Base-by-base conservation (phyloP, 2,797 vertebrate species). In the Sarcophilus harrisii region DNA sequence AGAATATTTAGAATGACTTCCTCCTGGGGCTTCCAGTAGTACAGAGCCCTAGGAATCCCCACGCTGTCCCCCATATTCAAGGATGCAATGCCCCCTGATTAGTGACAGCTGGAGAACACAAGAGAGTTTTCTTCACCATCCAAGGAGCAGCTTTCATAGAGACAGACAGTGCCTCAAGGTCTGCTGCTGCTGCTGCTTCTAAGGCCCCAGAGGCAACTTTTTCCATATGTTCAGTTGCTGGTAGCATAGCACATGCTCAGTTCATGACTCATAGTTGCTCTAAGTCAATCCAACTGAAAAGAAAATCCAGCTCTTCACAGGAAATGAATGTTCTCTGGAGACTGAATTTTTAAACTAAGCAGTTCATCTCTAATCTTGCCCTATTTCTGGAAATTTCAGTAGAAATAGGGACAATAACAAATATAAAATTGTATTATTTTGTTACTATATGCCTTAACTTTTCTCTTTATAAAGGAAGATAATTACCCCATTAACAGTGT, bases 181-280 rank as follows among this genome's bases (percentile, higher is more conserved):
- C 96, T 98, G 97, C 96, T 97, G 98, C 90, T 93, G 94, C 66
- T 97, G 96, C 95, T 96, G 96, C 94, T 96, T 95, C 93, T 90
- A 95, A 96, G 94, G 93, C 96, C 98, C 98, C 97, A 93, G 98
- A 98, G 97, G 95, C 96, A 90, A 90, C 91, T 94, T 89, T 58
- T 55, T 98, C 98, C 98, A 97, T 98, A 96, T 98, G 98, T 95
- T 98, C 90, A 2, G 93, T 90, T 60, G 87, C 92, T 91, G 62
- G 10, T 93, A 92, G 54, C 95, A 92, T 29, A 90, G 91, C 90
- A 97, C 96, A 98, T 81, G 21, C 73, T 81, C 73, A 81, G 73
- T 81, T 81, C 73, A 45, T 81, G n/a, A 81, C 73, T 38, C n/a
- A 45, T 24, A 81, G 38, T 27, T 81, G n/a, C 66, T 81, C 18